Percentiles rank a stretch among this genome's conserved stretches.
phyloP scores from a whole-genome alignment of 2,113 vertebrate species.

The Glaucidium brasilianum region DNA sequence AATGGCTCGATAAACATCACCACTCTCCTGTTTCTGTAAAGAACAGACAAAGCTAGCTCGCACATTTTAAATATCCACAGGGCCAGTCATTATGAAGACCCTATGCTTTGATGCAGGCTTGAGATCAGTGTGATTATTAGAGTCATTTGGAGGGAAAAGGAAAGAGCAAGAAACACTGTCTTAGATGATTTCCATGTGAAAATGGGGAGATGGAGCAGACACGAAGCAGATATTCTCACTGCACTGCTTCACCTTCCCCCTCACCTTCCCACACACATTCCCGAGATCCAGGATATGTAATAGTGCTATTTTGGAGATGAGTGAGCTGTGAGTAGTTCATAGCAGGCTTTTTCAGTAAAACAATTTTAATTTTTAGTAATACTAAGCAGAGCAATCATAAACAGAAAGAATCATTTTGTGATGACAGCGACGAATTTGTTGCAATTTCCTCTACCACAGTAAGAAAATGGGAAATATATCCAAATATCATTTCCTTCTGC shows the following conservation, averaged over 20 bases:
- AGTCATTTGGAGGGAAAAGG: background rate
- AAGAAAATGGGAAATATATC: slow-evolving; percentile 8
- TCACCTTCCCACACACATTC: background rate
- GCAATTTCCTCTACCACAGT: background rate
- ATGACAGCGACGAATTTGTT: background rate
- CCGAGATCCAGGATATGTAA: background rate
- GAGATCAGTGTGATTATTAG: background rate
- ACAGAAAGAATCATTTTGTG: background rate
- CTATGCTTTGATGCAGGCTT: background rate
- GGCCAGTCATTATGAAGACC: background rate
- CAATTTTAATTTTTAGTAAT: slow-evolving; percentile 5
- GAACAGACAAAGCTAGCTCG: background rate
- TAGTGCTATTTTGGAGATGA: background rate
- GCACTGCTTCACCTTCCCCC: background rate
- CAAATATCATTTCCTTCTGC: background rate
- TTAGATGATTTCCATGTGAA: background rate
- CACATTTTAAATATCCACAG: background rate
- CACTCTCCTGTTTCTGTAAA: background rate
- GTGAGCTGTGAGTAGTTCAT: background rate
- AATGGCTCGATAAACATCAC: background rate
- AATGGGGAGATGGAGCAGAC: background rate
- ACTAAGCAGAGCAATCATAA: background rate
- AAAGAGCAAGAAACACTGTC: background rate
- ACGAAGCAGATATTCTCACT: background rate
- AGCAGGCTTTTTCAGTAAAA: background rate